A percentile compares a stretch with the other conserved stretches of the same genome.
Conservation (phyloP, 2,113 vertebrate genomes). For the Hippopotamus amphibius region DNA sequence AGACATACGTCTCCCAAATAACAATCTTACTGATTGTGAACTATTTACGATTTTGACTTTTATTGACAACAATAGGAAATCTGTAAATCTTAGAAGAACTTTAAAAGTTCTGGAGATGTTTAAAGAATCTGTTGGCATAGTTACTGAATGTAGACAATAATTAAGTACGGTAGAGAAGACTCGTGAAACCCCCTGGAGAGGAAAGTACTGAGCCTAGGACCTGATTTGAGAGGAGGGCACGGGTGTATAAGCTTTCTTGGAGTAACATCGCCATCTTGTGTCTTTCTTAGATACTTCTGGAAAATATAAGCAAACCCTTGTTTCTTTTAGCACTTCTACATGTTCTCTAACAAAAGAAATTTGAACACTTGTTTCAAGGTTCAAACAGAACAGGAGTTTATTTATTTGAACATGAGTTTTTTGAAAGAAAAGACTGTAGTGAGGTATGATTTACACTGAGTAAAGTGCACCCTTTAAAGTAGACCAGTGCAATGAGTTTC, state of each 20-base stretch:
- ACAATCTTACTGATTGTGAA: neutral
- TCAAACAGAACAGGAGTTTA: neutral
- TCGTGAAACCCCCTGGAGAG: neutral
- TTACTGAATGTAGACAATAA: neutral
- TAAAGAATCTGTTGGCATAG: neutral
- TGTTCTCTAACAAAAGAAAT: neutral
- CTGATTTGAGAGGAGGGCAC: neutral
- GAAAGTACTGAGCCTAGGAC: neutral
- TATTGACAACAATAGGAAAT: neutral
- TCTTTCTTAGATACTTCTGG: neutral
- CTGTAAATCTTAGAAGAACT: neutral
- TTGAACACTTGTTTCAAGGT: neutral
- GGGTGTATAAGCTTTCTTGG: neutral
- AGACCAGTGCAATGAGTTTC: neutral
- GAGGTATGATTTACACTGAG: neutral
- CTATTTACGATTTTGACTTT: neutral
- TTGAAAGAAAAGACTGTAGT: neutral
- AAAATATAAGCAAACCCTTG: neutral
- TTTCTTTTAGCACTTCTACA: neutral
- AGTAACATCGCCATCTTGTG: constrained; percentile 62
- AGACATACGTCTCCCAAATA: neutral
- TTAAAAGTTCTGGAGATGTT: neutral
- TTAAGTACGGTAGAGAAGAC: neutral
- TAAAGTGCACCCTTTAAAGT: neutral
- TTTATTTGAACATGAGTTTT: neutral